Percentiles rank a stretch among this genome's conserved stretches.
These are phyloP conservation scores for Cheumatopsyche charites DNA, from an alignment of 1,140 invertebrate species.

Conservation along the genomic window DNA sequence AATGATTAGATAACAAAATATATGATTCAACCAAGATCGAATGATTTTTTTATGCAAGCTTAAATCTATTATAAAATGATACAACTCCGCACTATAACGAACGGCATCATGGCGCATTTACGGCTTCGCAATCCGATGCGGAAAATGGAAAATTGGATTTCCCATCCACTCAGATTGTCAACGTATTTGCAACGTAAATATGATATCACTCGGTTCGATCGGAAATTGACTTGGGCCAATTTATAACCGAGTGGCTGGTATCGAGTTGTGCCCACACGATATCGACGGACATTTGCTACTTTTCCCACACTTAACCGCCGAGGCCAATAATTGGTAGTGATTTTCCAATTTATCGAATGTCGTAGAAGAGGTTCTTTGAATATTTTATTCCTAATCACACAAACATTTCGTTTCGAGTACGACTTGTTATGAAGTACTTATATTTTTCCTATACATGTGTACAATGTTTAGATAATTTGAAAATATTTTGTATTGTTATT, in stretches of 20 bases:
- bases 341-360: slow-evolving; percentile 4
- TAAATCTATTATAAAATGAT: too few species aligned
- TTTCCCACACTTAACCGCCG: background rate
- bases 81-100: too few species aligned
- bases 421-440: too few species aligned
- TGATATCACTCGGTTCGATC: slow-evolving; percentile 13
- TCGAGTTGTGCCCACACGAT: background rate
- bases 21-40: too few species aligned
- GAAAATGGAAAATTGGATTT: slow-evolving; percentile 27
- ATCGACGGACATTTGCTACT: background rate
- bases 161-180: background rate
- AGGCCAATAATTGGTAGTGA: background rate
- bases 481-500: too few species aligned
- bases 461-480: too few species aligned
- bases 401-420: too few species aligned
- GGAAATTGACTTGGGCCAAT: slow-evolving; percentile 25
- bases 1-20: too few species aligned
- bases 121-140: background rate
- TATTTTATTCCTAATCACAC: background rate
- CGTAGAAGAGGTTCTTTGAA: background rate
- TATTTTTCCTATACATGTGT: too few species aligned
- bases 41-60: too few species aligned
- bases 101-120: too few species aligned
- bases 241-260: slow-evolving; percentile 1
- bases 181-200: slow-evolving; percentile 16